Evolutionary conservation across 2,797 vertebrate species (phyloP).

Genomic region (Chaenodraco wilsoni): DNA sequence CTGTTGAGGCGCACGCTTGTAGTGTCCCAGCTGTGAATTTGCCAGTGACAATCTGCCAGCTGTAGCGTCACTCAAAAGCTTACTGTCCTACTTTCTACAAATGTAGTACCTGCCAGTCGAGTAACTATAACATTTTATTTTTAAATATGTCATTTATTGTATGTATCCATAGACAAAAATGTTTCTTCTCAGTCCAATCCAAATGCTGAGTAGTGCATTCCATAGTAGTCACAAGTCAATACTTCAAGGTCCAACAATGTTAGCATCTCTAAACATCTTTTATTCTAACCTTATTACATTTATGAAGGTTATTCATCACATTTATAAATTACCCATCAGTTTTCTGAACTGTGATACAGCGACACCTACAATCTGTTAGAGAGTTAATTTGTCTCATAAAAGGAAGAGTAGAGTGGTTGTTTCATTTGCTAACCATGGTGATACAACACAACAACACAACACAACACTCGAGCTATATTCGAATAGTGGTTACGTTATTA

Average conservation of each 20-base stretch:
- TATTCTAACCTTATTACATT: not conserved
- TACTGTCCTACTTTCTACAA: not conserved
- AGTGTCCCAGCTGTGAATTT: conserved; percentile 31
- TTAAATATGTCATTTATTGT: not conserved
- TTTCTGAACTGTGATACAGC: conserved; percentile 8
- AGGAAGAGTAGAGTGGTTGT: conserved; percentile 25
- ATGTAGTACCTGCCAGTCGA: not conserved
- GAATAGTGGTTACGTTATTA: conserved; percentile 64
- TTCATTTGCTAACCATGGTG: conserved; percentile 54
- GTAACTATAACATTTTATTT: not conserved
- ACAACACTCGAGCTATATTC: conserved; percentile 19
- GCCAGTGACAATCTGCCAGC: conserved; percentile 12
- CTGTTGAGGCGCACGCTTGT: conserved; percentile 28
- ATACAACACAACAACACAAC: conserved; percentile 53
- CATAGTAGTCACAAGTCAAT: not conserved
- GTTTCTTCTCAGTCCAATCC: not conserved
- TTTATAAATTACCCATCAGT: not conserved
- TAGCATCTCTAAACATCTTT: not conserved
- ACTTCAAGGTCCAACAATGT: not conserved
- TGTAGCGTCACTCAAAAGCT: conserved; percentile 15
- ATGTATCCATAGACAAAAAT: not conserved
- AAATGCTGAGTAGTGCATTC: not conserved
- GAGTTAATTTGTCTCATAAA: conserved; percentile 38
- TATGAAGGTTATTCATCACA: not conserved
- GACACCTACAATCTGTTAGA: conserved; percentile 35